A percentile compares a stretch with the other conserved stretches of the same genome.
These are phyloP conservation scores for Drosophila maculinotata DNA, from an alignment of 2,888 invertebrate genomes.

Conservation along the genomic window DNA sequence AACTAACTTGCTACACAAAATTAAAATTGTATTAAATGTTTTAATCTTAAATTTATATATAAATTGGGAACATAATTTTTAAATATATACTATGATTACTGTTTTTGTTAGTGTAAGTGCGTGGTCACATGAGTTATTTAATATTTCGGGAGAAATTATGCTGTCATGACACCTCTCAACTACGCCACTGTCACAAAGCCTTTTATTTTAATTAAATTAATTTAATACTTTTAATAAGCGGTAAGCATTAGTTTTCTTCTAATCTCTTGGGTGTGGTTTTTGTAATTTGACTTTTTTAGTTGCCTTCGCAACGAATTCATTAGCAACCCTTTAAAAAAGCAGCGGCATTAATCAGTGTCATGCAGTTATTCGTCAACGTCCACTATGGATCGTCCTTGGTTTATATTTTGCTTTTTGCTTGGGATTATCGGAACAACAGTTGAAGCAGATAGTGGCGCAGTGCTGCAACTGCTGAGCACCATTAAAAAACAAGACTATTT, in stretches of 20 bases:
- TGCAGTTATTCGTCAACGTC: constrained; percentile 40
- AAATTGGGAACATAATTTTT: no score
- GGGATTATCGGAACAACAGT: constrained; percentile 12
- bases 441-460: constrained; percentile 2
- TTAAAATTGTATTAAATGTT: no score
- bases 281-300: constrained; percentile 41
- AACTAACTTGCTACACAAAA: not conserved
- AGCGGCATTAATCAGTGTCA: constrained; percentile 39
- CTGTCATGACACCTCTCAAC: not conserved
- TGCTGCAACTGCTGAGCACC: constrained; percentile 45
- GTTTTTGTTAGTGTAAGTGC: no score
- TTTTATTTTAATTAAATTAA: constrained; percentile 8
- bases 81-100: no score
- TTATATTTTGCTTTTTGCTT: constrained; percentile 19
- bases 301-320: constrained; percentile 31
- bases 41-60: no score
- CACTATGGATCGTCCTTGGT: constrained; percentile 42
- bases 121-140: no score
- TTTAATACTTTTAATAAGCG: no score
- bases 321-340: constrained; percentile 69
- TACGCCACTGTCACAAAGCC: not conserved
- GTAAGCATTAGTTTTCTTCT: constrained; percentile 18
- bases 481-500: constrained; percentile 45
- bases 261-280: constrained; percentile 24
- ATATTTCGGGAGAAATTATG: no score